Conservation (phyloP, 2,888 invertebrate species). For the Strigamia transsilvanica region DNA sequence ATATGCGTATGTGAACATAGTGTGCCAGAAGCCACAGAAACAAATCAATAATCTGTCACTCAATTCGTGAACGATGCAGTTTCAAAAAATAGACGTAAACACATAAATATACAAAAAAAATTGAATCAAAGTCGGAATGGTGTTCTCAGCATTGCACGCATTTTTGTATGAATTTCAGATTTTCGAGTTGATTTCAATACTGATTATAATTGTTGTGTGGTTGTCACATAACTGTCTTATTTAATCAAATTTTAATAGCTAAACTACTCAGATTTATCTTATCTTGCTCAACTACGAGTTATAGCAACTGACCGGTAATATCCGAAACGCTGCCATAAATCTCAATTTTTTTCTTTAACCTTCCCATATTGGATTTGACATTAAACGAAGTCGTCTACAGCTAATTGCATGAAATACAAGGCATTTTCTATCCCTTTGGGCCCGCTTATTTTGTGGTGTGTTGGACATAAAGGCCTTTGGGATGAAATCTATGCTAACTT, state of each 20-base stretch:
- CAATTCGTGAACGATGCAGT: not conserved
- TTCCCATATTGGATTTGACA: constrained; percentile 32
- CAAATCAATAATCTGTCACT: constrained; percentile 47
- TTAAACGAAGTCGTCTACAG: not conserved
- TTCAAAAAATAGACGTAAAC: not conserved
- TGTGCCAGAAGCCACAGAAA: constrained; percentile 48
- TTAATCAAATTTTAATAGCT: too few species aligned
- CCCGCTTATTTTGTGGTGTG: constrained; percentile 39
- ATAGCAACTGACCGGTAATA: too few species aligned
- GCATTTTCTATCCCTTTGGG: constrained; percentile 47
- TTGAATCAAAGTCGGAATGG: not conserved
- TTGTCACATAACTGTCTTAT: too few species aligned
- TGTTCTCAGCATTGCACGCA: not conserved
- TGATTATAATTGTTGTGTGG: too few species aligned
- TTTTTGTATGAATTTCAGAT: not conserved
- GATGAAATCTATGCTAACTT: constrained; percentile 45
- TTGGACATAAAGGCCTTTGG: constrained; percentile 46
- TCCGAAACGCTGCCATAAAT: not conserved
- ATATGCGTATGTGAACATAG: constrained; percentile 43
- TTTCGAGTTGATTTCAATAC: too few species aligned
- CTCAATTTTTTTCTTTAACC: constrained; percentile 4
- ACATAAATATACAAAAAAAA: not conserved
- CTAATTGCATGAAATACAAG: constrained; percentile 41
- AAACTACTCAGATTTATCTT: too few species aligned
- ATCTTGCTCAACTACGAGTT: too few species aligned